Conservation (phyloP, 1,140 invertebrate species). For the Macrosteles quadrilineatus region DNA sequence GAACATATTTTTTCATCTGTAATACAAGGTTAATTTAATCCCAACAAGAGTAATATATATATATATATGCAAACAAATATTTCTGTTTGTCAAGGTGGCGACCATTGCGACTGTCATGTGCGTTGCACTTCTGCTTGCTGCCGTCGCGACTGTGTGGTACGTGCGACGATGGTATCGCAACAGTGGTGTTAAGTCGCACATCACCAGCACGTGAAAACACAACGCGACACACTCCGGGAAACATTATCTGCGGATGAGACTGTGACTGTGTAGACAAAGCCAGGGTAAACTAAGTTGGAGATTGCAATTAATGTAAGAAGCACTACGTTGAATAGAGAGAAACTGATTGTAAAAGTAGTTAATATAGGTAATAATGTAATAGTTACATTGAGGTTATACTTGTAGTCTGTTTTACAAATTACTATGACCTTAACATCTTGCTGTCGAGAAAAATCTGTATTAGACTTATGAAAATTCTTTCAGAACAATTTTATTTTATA, state of each 20-base stretch:
- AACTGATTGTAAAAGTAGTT: neutral
- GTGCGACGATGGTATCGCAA: conserved; percentile 53
- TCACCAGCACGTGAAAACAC: neutral
- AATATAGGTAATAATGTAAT: neutral
- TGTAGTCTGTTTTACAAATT: neutral
- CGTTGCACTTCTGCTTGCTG: conserved; percentile 56
- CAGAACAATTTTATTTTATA: too few relatives aligned
- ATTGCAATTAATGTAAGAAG: neutral
- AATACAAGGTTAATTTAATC: too few relatives aligned
- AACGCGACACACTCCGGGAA: too few relatives aligned
- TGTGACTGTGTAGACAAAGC: neutral
- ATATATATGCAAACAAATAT: too few relatives aligned
- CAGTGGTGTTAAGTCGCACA: neutral
- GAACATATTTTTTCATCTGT: too few relatives aligned
- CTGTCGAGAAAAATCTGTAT: too few relatives aligned
- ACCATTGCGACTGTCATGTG: conserved; percentile 63
- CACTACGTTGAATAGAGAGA: neutral
- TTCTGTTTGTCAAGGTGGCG: too few relatives aligned
- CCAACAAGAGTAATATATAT: too few relatives aligned
- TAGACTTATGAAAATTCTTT: too few relatives aligned
- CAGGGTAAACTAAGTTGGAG: neutral
- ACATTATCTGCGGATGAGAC: neutral
- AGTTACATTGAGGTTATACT: neutral
- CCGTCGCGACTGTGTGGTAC: conserved; percentile 61
- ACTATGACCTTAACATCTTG: too few relatives aligned